A percentile compares a stretch with the other conserved stretches of the same genome.
phyloP scores from a whole-genome alignment of 2,113 vertebrate species.

The Arvicanthis niloticus region DNA sequence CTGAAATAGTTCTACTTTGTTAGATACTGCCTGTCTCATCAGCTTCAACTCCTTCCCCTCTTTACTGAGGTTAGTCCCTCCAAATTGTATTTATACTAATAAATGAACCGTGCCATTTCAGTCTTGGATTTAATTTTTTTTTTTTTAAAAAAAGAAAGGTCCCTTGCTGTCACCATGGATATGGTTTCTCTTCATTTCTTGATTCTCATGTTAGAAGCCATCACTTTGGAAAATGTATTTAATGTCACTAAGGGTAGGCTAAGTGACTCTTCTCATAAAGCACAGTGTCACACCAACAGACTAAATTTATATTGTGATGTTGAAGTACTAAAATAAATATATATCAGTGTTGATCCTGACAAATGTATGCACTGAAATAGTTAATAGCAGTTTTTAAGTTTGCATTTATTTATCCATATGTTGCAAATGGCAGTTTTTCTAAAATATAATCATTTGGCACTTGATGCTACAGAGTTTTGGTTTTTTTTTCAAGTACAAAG shows the following conservation, averaged over 20 bases:
- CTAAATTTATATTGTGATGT: slow-evolving; percentile 37
- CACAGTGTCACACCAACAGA: slow-evolving; percentile 62
- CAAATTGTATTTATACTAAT: background rate
- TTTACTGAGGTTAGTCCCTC: background rate
- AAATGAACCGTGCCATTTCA: background rate
- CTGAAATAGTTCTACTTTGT: background rate
- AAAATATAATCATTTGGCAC: slow-evolving; percentile 68
- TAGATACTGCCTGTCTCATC: background rate
- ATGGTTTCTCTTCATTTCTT: background rate
- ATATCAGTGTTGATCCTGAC: slow-evolving; percentile 56
- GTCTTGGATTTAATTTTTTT: background rate
- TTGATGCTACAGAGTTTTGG: slow-evolving; percentile 28
- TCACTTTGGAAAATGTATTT: background rate
- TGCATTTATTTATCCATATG: slow-evolving; percentile 72
- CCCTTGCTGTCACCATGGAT: background rate
- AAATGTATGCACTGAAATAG: background rate
- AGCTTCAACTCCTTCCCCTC: background rate
- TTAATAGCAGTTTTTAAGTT: slow-evolving; percentile 42
- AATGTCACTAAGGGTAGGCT: background rate
- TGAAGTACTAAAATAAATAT: slow-evolving; percentile 68
- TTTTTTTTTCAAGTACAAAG: background rate
- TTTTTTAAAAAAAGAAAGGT: background rate
- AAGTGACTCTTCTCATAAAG: slow-evolving; percentile 17
- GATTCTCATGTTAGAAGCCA: slow-evolving; percentile 18
- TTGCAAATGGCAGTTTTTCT: slow-evolving; percentile 50